Evolutionary conservation across 1,140 invertebrate species (phyloP).

Genomic region (Ganaspis sp.): DNA sequence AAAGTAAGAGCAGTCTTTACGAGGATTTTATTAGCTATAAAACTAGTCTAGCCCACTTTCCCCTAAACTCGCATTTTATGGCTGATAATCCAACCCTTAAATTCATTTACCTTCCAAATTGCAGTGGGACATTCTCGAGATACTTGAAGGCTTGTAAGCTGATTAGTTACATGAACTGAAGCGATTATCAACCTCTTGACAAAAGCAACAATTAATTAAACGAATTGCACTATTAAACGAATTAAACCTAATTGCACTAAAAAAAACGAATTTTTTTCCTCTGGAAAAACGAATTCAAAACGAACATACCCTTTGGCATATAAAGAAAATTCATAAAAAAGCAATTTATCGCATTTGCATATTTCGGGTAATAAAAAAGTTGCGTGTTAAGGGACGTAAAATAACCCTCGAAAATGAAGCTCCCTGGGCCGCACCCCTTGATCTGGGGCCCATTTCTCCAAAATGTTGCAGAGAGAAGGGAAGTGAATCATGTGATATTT

Average conservation of each 20-base stretch:
- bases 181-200: background rate
- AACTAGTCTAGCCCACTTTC: slow-evolving; percentile 14
- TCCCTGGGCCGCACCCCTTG: background rate
- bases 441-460: background rate
- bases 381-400: background rate
- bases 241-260: no score
- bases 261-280: no score
- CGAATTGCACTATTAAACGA: no score
- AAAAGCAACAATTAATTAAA: background rate
- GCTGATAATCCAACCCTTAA: slow-evolving; percentile 16
- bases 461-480: background rate
- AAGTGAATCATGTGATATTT: slow-evolving; percentile 19
- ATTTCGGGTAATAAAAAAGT: slow-evolving; percentile 4
- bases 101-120: slow-evolving; percentile 10
- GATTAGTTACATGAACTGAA: background rate
- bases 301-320: no score
- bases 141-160: background rate
- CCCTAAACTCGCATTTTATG: slow-evolving; percentile 27
- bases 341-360: slow-evolving; percentile 5
- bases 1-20: background rate
- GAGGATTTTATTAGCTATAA: slow-evolving; percentile 11
- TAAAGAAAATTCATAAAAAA: background rate
- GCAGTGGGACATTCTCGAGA: background rate
- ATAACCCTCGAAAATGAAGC: background rate
- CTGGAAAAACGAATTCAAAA: no score